Evolutionary conservation across 2,797 vertebrate species (phyloP), one percentile per base, ranked within the genome.

Genomic region (Falco biarmicus): DNA sequence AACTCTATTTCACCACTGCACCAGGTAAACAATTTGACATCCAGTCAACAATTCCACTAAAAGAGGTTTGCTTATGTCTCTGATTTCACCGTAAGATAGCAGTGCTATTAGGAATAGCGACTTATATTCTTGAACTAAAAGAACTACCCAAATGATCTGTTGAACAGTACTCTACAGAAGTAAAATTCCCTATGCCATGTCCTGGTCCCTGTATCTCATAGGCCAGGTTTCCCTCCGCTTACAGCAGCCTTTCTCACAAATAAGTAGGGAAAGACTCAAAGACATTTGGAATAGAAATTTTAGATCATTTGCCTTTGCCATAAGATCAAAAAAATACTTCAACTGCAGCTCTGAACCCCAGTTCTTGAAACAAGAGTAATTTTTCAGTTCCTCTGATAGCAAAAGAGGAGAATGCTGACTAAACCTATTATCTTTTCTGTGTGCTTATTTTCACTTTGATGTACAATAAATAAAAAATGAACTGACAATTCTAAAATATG

Each of bases 381-480:
- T 63, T 96, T 95, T 90, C 74, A 87, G 5, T 53, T 59, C 25
- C 43, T 94, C 70, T 88, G 73, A 85, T 9, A 92, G 77, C 61
- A 92, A 70, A 93, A 92, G 87, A 88, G 80, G 45, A 92, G 89
- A 92, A 69, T 91, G 75, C 87, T 93, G 87, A 97, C 92, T 60
- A 95, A 97, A 95, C 22, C 70, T 50, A 83, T 96, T 95, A 93
- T 64, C 56, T 89, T 96, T 88, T 66, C 54, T 16, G 10, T 63
- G 89, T 87, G 83, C 87, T 97, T 96, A 83, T 95, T 97, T 96
- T 95, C 85, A 92, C 96, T 98, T 97, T 97, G 96, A 98, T 96
- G 92, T 97, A 68, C 79, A 94, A 96, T 95, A 97, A 96, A 98
- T 96, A 97, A 97, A 97, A 97, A 97, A 96, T 84, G 90, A 97